These are phyloP conservation scores for Triplophysa rosa DNA, from an alignment of 2,113 vertebrate genomes.

Conservation along the genomic window DNA sequence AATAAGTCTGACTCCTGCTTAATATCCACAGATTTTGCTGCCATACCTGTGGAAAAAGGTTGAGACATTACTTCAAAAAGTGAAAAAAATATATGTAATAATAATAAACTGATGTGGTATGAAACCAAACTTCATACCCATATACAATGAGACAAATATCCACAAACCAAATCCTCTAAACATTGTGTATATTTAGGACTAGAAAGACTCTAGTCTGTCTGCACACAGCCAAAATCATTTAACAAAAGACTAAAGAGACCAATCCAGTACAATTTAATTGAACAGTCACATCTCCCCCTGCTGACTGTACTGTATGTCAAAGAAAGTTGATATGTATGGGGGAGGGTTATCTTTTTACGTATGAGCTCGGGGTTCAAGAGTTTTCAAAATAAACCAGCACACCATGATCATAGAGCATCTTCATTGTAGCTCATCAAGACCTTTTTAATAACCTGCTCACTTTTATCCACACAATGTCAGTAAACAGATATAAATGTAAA, in stretches of 20 bases:
- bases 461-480: too few relatives aligned
- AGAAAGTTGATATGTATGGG: neutral
- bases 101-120: neutral
- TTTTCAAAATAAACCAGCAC: neutral
- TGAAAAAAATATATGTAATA: neutral
- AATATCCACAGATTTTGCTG: constrained; percentile 44
- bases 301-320: neutral
- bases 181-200: constrained; percentile 16
- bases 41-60: constrained; percentile 44
- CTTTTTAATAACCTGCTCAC: too few relatives aligned
- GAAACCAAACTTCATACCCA: neutral
- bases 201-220: neutral
- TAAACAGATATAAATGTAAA: too few relatives aligned
- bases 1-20: constrained; percentile 45
- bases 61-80: neutral
- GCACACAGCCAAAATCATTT: neutral
- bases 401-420: neutral
- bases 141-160: constrained; percentile 15
- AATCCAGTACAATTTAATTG: neutral
- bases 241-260: neutral
- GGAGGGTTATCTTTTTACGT: neutral
- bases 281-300: constrained; percentile 7
- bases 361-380: neutral
- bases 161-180: neutral
- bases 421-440: neutral